Evolutionary conservation across 2,113 vertebrate genomes (phyloP), one percentile per base, ranked within the genome.

Genomic region (Chinchilla lanigera): DNA sequence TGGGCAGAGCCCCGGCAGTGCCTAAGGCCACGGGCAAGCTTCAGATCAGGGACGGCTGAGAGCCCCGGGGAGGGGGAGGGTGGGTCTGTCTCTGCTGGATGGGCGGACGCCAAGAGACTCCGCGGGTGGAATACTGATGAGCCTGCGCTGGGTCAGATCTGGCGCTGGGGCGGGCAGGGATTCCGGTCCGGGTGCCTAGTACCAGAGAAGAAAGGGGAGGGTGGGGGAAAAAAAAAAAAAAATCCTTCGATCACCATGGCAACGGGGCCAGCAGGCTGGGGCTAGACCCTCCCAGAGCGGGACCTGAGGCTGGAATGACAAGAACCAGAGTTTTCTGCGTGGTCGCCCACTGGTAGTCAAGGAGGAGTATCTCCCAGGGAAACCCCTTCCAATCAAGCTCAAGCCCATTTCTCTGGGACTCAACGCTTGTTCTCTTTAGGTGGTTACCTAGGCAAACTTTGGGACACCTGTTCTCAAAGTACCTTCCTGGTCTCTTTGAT

Each of bases 111-210:
- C 0, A 7, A 4, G 96, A 60, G 81, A 80, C 26, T 41, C 44
- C 5, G 50, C 30, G 9, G 44, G 73, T 5, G 2, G 97, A 97
- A 97, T 98, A 60, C 89, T 89, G 61, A 97, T 97, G 77, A 93
- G 94, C 58, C 58, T 0, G 47, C 7, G 4, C 80, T 38, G 73
- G 63, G 65, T 80, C 41, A 90, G 80, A 82, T 41, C n/a, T 13
- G 2, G 26, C 0, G 5, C 50, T 65, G 1, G 16, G 0, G 22
- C 65, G 22, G 47, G 47, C 73, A 54, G 12, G 22, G 63, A n/a
- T 71, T 52, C 69, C 0, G 4, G 44, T 54, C 30, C 0, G 0
- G 41, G 38, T 81, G 41, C 58, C 86, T 60, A 33, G 30, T 4
- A 8, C 50, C 75, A 38, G 1, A 11, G 52, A 77, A 35, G 47